Evolutionary conservation across 2,113 vertebrate species (phyloP), one percentile per base, ranked within the genome.

Genomic region (Cranoglanis bouderius): DNA sequence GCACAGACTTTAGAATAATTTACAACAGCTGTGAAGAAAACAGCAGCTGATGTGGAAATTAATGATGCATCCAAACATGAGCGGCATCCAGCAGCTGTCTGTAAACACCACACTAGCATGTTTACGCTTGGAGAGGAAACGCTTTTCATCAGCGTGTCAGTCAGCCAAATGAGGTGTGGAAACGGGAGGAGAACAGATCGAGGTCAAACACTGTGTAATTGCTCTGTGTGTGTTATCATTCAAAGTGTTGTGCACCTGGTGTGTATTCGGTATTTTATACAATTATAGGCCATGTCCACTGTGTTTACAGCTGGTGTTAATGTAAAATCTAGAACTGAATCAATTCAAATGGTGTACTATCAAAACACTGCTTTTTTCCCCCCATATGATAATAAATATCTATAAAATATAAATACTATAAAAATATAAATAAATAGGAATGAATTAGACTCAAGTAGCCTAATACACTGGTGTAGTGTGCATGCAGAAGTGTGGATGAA

Each of bases 71-170:
- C 78, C 81, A 40, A 83, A 83, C 49, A 74, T 35, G 35, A 72
- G 55, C 32, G 43, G 57, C 51, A 0, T 81, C 24, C 55, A 82
- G 87, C 80, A 74, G 80, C 63, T 38, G 85, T 46, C 55, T 61
- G 57, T 77, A 70, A 82, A 55, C 61, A 70, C 77, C 61, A 43
- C 86, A 21, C 85, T 51, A 53, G 83, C 84, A 82, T 86, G 83
- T 88, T 90, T 67, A 80, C 72, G 43, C 29, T 49, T 29, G 55
- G 65, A 24, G 51, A 88, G 82, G 63, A 90, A 90, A 83, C 29
- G 43, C 70, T 83, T 77, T 82, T 88, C 86, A 87, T 90, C 65
- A 35, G 61, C 46, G 49, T 51, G 19, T 78, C 55, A 26, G 40
- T 49, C 13, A 51, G 38, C 82, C 77, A 57, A 85, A 63, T 18